Evolutionary conservation across 1,140 invertebrate species (phyloP), one percentile per base, ranked within the genome.

Genomic region (Sminthurides bifidus): DNA sequence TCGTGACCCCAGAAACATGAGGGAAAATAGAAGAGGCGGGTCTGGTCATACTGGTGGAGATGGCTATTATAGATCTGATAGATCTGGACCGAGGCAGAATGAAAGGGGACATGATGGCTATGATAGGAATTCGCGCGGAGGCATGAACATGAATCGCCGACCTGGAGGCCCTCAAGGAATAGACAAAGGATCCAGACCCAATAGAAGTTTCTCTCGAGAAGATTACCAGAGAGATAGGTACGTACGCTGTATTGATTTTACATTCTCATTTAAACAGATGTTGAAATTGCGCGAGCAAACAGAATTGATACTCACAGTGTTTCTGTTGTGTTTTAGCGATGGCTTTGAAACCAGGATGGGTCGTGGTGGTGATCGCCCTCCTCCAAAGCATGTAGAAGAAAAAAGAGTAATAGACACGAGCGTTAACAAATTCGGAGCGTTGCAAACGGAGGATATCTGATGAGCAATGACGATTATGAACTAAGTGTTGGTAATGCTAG

Each of bases 351-450:
- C 14, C 29, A 17, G 24, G 27, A 23, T 24, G 48, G 5, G 5
- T 26, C 14, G 19, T 37, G 30, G 43, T 2, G 24, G 30, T 37
- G 24, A 54, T 27, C 41, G 52, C 15, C 41, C 38, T 17, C 37
- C 41, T 35, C 45, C 48, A 3, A 37, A 50, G 35, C 55, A 57
- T 30, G 43, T 24, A 4, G 55, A 57, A 37, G 55, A 57, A 43
- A 57, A 52, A 29, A 38, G 41, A 21, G 48, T 41, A 17, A 30
- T 57, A 26, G 26, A 52, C 35, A 19, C 55, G 15, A 31, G 38
- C 15, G 17, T 15, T 29, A 57, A 57, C 38, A 57, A 57, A 38
- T 57, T 57, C 31, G 30, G 35, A 52, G 49, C 19, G 27, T 46
- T 57, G 29, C 38, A 19, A 19, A 29, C 26, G 43, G 52, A 38